Evolutionary conservation across 2,888 invertebrate genomes (phyloP).

Genomic region (Teleogryllus oceanicus): DNA sequence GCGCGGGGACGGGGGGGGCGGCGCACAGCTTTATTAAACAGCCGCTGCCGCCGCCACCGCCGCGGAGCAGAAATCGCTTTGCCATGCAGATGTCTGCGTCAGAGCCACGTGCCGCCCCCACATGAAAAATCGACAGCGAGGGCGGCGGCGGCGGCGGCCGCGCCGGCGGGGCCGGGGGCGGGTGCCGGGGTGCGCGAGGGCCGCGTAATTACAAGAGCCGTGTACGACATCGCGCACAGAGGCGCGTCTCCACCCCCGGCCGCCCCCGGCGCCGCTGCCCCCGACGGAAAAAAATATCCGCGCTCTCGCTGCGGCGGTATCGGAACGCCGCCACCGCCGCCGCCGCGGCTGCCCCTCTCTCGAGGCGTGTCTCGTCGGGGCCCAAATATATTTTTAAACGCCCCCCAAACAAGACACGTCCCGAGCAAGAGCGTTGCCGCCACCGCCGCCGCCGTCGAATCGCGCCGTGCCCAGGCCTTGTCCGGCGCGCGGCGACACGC

Average conservation of each 20-base stretch:
- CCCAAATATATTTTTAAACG: slow-evolving; percentile 18
- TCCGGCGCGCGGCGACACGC: not conserved
- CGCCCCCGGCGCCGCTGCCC: not conserved
- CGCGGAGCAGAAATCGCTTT: slow-evolving; percentile 32
- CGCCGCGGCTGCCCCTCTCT: not conserved
- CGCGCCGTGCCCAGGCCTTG: not conserved
- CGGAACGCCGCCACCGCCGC: slow-evolving; percentile 5
- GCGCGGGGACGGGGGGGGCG: slow-evolving; percentile 19
- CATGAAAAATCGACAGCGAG: slow-evolving; percentile 34
- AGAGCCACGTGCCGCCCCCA: slow-evolving; percentile 19
- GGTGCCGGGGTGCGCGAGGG: not conserved
- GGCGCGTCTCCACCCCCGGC: not conserved
- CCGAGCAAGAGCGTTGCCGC: slow-evolving; percentile 5
- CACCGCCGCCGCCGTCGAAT: not conserved
- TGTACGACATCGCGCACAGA: slow-evolving; percentile 18
- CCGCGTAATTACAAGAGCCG: slow-evolving; percentile 27
- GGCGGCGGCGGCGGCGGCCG: not conserved
- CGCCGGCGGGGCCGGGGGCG: not conserved
- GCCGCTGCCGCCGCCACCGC: slow-evolving; percentile 18
- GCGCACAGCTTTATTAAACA: slow-evolving; percentile 32
- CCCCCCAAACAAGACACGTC: not conserved
- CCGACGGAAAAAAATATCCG: slow-evolving; percentile 3
- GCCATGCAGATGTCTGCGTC: slow-evolving; percentile 32
- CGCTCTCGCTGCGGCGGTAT: slow-evolving; percentile 1
- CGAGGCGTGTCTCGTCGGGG: not conserved